Evolutionary conservation across 2,113 vertebrate species (phyloP).

Genomic region (Nansenia antarctica): DNA sequence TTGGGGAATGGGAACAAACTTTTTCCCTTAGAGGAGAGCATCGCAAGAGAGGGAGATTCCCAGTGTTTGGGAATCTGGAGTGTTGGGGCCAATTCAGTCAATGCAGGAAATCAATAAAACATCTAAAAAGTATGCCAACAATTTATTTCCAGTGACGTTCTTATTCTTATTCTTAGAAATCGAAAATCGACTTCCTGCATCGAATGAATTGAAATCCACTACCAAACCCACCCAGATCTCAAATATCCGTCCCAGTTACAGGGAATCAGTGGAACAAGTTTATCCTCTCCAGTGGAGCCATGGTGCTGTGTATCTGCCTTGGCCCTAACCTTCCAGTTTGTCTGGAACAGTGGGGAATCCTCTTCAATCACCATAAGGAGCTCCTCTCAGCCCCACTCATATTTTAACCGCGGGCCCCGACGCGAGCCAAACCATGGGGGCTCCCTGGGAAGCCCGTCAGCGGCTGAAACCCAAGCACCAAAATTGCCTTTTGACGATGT

Average conservation of each 20-base stretch:
- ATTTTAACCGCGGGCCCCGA: slow-evolving; percentile 73
- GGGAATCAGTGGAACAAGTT: slow-evolving; percentile 76
- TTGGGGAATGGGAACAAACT: neutral
- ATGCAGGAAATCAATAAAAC: no score
- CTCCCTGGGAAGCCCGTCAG: slow-evolving; percentile 73
- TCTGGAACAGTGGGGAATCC: slow-evolving; percentile 82
- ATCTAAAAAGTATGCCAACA: no score
- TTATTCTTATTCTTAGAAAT: neutral
- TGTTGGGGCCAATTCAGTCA: no score
- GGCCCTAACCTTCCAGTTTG: slow-evolving; percentile 64
- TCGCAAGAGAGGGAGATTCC: no score
- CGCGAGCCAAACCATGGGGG: slow-evolving; percentile 69
- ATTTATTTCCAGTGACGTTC: neutral
- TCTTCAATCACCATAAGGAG: slow-evolving; percentile 84
- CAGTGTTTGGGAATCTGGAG: no score
- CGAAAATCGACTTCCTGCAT: neutral
- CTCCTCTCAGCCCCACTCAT: slow-evolving; percentile 78
- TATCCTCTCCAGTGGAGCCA: slow-evolving; percentile 80
- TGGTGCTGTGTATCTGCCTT: slow-evolving; percentile 77
- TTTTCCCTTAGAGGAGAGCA: no score
- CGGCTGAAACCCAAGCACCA: slow-evolving; percentile 75
- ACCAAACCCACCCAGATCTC: neutral
- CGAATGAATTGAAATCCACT: neutral
- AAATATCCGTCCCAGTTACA: slow-evolving; percentile 17
- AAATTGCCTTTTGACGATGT: slow-evolving; percentile 81